A percentile compares a stretch with the other conserved stretches of the same genome.
Conservation (phyloP, 2,113 vertebrate species). For the Connochaetes taurinus region DNA sequence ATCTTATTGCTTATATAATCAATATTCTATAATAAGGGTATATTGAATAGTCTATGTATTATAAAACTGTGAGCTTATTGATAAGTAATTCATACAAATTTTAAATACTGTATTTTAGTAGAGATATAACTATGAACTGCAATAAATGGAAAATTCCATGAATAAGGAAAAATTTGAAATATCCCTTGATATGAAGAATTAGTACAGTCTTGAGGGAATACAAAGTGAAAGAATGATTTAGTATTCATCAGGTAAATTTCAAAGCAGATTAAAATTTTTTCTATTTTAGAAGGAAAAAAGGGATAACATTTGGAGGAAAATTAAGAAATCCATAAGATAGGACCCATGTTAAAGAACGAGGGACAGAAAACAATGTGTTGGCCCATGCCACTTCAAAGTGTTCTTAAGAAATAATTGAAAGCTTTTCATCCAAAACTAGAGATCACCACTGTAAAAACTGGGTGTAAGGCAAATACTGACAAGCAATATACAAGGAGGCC, state of each 20-base stretch:
- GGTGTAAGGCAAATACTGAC: neutral
- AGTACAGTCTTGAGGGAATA: neutral
- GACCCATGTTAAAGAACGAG: neutral
- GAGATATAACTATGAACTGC: neutral
- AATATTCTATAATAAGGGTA: neutral
- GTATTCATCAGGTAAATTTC: neutral
- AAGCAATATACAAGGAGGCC: neutral
- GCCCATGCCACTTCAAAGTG: neutral
- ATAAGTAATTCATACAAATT: neutral
- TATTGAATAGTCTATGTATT: neutral
- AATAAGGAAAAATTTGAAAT: neutral
- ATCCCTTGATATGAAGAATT: neutral
- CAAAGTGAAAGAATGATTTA: neutral
- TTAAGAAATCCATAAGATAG: neutral
- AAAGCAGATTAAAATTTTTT: neutral
- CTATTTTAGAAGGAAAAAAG: neutral
- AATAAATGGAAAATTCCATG: neutral
- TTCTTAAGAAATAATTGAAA: neutral
- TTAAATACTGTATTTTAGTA: neutral
- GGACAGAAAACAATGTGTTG: neutral
- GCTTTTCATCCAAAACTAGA: neutral
- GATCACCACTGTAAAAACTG: neutral
- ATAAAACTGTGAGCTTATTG: neutral
- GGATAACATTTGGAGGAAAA: neutral
- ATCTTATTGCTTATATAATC: neutral